Base-by-base conservation (phyloP, 2,797 vertebrate species). In the Alfaro cultratus region DNA sequence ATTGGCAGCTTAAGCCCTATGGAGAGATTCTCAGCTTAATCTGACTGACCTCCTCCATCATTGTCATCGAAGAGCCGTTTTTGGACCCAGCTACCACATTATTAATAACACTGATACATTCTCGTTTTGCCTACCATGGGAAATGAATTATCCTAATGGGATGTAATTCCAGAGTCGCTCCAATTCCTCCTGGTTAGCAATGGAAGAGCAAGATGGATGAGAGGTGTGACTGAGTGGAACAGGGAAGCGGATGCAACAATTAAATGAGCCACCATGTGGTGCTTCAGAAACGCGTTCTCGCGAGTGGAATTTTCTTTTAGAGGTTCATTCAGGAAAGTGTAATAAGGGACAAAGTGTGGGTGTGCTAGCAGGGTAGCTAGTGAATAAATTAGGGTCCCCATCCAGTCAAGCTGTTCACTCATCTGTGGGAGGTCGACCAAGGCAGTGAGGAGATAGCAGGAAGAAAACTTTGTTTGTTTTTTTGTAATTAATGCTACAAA, bases 81-180 rank as follows among this genome's bases (percentile, higher is more conserved):
- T 93, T 93, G 92, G 93, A 91, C 77, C 88, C 62, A 43, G 89
- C 91, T 83, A 82, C 76, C 86, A 76, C 83, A 90, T 94, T 94
- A 94, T 94, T 94, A 93, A 95, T 94, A 93, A 93, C 57, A 34
- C 77, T 83, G 89, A 92, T 92, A 90, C 73, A 82, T 93, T 91
- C 89, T 92, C 91, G 93, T 94, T 92, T 92, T 86, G 85, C 83
- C 87, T 15, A 49, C 85, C 84, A 77, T 75, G 78, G 90, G 87
- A 93, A 93, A 96, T 93, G 81, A 95, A 94, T 93, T 94, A 91
- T 91, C 89, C 85, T 94, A 94, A 95, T 95, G 91, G 91, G 82
- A 86, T 71, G 88, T 90, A 91, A 93, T 94, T 91, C 86, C 86
- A 86, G 84, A 89, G 86, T 91, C 78, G 80, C 78, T 87, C 80